Conservation (phyloP, 1,140 invertebrate genomes). For the Ceratina calcarata region DNA sequence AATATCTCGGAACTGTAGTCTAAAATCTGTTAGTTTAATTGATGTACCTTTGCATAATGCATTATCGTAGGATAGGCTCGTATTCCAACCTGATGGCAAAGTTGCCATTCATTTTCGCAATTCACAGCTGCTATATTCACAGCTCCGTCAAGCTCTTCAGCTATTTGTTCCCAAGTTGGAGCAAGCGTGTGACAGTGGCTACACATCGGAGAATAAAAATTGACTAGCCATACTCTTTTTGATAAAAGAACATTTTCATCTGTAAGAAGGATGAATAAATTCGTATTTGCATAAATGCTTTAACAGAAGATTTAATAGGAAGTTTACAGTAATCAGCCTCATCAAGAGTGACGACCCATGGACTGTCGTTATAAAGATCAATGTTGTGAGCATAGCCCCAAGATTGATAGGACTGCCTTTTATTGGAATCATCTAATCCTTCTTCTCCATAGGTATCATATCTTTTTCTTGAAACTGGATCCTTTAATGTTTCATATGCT, state of each 20-base stretch:
- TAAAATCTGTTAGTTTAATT: constrained; percentile 12
- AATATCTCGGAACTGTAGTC: not conserved
- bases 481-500: constrained; percentile 91
- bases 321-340: constrained; percentile 88
- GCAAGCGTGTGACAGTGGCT: constrained; percentile 91
- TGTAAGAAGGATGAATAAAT: constrained; percentile 64
- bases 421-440: constrained; percentile 76
- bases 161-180: constrained; percentile 89
- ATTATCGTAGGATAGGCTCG: constrained; percentile 86
- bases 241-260: constrained; percentile 83
- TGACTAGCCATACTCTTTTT: constrained; percentile 89
- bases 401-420: constrained; percentile 86
- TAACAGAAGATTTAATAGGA: not conserved
- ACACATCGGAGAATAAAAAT: constrained; percentile 93
- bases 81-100: constrained; percentile 86
- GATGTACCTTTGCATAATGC: constrained; percentile 76
- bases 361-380: constrained; percentile 94
- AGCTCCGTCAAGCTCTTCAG: constrained; percentile 86
- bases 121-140: constrained; percentile 90
- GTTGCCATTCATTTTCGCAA: constrained; percentile 87
- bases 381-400: constrained; percentile 89
- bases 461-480: constrained; percentile 88
- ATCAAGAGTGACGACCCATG: constrained; percentile 88
- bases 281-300: not conserved
- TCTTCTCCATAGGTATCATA: constrained; percentile 92